Evolutionary conservation across 2,797 vertebrate genomes (phyloP).

Genomic region (Sebastes itinus): DNA sequence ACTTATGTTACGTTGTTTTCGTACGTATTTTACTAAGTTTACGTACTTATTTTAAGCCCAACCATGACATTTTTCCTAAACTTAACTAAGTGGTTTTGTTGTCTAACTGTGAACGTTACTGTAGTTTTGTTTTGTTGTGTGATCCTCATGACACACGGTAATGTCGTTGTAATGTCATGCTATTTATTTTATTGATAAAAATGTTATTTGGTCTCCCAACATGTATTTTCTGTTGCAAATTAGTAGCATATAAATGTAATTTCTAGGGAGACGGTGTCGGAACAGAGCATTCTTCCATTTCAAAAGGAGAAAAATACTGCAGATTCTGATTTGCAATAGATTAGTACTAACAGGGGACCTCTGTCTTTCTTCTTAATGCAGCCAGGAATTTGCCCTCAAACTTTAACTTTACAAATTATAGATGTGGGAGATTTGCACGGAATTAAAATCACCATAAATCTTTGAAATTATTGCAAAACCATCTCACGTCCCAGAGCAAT

Average conservation of each 20-base stretch:
- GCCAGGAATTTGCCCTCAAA: background rate
- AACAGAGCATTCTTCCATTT: background rate
- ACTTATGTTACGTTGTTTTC: too few species aligned
- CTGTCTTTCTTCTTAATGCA: background rate
- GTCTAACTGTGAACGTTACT: too few species aligned
- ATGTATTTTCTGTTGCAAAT: background rate
- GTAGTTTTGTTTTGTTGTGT: too few species aligned
- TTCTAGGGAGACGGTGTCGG: background rate
- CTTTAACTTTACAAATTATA: background rate
- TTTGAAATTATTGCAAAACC: slow-evolving; percentile 21
- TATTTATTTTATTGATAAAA: background rate
- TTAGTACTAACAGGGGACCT: background rate
- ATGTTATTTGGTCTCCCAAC: background rate
- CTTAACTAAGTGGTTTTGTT: background rate
- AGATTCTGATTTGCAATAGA: background rate
- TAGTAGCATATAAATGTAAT: background rate
- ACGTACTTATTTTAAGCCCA: too few species aligned
- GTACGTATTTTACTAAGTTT: too few species aligned
- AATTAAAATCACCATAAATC: slow-evolving; percentile 4
- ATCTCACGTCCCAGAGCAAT: slow-evolving; percentile 11
- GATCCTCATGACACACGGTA: too few species aligned
- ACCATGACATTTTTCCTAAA: too few species aligned
- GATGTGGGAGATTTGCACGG: background rate
- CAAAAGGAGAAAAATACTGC: background rate
- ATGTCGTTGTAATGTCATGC: too few species aligned